These are phyloP conservation scores for Acronicta alni DNA, from an alignment of 2,888 invertebrate species.

Conservation along the genomic window DNA sequence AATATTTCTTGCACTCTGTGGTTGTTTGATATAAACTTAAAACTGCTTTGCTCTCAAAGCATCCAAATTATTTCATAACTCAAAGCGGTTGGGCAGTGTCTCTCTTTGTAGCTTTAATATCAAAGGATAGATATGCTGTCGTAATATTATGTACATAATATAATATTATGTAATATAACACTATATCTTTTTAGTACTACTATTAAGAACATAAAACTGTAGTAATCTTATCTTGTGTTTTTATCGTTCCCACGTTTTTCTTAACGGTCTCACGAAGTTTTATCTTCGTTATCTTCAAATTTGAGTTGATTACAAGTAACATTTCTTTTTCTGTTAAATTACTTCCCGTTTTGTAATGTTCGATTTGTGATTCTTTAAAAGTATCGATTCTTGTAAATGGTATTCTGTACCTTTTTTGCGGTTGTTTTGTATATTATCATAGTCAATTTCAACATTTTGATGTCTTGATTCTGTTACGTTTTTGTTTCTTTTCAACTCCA, in stretches of 20 bases:
- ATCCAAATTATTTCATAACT: not conserved
- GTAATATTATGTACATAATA: not conserved
- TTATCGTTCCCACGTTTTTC: constrained; percentile 33
- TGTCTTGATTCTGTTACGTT: too few species aligned
- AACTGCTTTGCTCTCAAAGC: not conserved
- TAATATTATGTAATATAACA: too few species aligned
- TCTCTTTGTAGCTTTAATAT: not conserved
- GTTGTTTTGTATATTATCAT: too few species aligned
- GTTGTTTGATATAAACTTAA: not conserved
- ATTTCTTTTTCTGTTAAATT: constrained; percentile 3
- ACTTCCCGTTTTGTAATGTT: not conserved
- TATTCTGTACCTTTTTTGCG: too few species aligned
- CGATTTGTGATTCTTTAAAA: not conserved
- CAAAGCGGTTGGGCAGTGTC: not conserved
- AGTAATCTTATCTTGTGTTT: constrained; percentile 23
- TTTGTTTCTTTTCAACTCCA: too few species aligned
- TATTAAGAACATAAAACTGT: constrained; percentile 14
- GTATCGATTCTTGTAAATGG: too few species aligned
- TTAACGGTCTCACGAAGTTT: constrained; percentile 21
- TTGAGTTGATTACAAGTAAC: constrained; percentile 12
- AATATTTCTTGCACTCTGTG: not conserved
- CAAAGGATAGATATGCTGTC: not conserved
- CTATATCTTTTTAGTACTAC: not conserved
- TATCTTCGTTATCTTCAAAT: constrained; percentile 37
- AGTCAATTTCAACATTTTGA: too few species aligned